A percentile compares a stretch with the other conserved stretches of the same genome.
Conservation (phyloP, 1,140 invertebrate genomes). For the Bombus turneri region DNA sequence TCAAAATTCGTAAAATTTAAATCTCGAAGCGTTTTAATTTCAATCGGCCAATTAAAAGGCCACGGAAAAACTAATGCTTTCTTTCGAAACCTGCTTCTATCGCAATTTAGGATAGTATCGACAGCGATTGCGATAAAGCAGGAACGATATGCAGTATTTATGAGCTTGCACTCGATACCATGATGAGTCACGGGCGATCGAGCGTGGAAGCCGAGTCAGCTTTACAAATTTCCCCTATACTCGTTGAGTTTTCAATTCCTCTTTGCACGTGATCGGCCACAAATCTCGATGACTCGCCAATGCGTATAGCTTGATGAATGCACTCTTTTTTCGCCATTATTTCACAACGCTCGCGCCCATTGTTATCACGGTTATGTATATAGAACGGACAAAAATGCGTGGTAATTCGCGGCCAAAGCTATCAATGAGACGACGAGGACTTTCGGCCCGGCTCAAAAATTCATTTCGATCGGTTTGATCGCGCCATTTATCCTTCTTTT, state of each 20-base stretch:
- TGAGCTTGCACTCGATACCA: background rate
- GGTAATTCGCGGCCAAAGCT: slow-evolving; percentile 37
- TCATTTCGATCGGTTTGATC: background rate
- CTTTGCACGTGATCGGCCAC: slow-evolving; percentile 43
- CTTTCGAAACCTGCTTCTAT: background rate
- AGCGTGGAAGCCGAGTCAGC: slow-evolving; percentile 44
- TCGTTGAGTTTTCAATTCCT: slow-evolving; percentile 61
- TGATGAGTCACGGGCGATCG: slow-evolving; percentile 6
- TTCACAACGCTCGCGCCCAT: slow-evolving; percentile 19
- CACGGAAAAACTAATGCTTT: background rate
- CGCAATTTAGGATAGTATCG: background rate
- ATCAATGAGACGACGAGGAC: slow-evolving; percentile 5
- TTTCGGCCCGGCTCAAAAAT: background rate
- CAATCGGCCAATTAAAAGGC: no score
- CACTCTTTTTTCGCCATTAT: slow-evolving; percentile 55
- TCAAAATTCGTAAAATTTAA: background rate
- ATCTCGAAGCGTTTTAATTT: no score
- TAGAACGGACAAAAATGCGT: slow-evolving; percentile 10
- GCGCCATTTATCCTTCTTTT: background rate
- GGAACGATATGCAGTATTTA: background rate
- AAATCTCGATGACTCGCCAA: slow-evolving; percentile 66
- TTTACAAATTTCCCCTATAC: slow-evolving; percentile 42
- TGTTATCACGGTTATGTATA: slow-evolving; percentile 39
- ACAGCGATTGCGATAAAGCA: background rate
- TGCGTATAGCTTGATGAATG: slow-evolving; percentile 54